Conservation (phyloP, 2,888 invertebrate genomes). For the Apocheima hispidaria region DNA sequence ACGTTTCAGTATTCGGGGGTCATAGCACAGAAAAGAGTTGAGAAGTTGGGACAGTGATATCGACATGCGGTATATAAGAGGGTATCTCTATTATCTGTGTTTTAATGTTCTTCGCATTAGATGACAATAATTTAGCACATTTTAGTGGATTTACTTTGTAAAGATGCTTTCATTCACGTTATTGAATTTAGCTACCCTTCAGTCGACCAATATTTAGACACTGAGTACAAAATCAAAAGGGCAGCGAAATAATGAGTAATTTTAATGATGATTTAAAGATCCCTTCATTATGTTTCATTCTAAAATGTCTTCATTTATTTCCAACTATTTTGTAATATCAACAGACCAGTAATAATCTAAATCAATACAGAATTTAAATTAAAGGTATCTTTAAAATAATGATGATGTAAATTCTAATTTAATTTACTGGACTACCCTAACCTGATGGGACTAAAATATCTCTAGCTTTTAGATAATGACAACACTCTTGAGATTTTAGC, state of each 20-base stretch:
- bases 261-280: conserved; percentile 6
- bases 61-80: too few relatives aligned
- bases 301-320: neutral
- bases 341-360: conserved; percentile 10
- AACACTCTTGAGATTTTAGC: too few relatives aligned
- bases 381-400: conserved; percentile 5
- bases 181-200: conserved; percentile 4
- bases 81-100: too few relatives aligned
- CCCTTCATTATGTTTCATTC: neutral
- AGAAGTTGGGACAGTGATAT: too few relatives aligned
- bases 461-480: neutral
- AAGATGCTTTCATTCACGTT: conserved; percentile 6
- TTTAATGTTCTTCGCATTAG: neutral
- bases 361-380: neutral
- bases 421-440: neutral
- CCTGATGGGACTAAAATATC: neutral
- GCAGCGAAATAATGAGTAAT: conserved; percentile 2
- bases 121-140: neutral
- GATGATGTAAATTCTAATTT: neutral
- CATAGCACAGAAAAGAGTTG: too few relatives aligned
- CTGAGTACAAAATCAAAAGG: neutral
- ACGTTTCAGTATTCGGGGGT: too few relatives aligned
- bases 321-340: conserved; percentile 2
- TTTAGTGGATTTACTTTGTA: neutral
- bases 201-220: neutral